Evolutionary conservation across 1,140 invertebrate genomes (phyloP), one percentile per base, ranked within the genome.

Genomic region (Belonocnema kinseyi): DNA sequence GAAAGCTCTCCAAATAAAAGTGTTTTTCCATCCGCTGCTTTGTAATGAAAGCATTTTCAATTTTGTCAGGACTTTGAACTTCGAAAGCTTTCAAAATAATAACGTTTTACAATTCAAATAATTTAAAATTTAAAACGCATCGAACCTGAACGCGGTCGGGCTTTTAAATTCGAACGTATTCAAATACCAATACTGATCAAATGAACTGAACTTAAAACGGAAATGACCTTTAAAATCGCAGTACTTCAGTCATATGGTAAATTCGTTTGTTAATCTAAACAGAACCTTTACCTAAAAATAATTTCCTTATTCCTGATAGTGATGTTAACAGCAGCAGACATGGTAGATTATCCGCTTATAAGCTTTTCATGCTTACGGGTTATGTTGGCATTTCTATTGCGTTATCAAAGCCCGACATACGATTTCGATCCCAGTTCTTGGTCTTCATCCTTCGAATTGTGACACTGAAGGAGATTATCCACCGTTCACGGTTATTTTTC

Each of bases 321-420:
- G 26, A 66, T 66, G 21, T 66, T 66, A 66, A 33, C 58, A 33
- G 26, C 21, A 40, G 58, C 58, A 66, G 21, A 66, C 58, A 66
- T 40, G 58, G 58, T 14, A 66, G 58, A 66, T 66, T 66, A 66
- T 66, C 58, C 58, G 58, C 58, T 66, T 66, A 66, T 66, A 66
- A 66, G 58, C 21, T 40, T 66, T 66, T 66, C 58, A 21, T 66
- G 58, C 58, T 66, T 66, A 26, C 58, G 16, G 58, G 58, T 66
- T 33, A 66, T 66, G 58, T 66, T 58, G 54, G 54, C 17, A 58
- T 58, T 58, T 61, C 16, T 66, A 66, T 66, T 66, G 33, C 58
- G 58, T 66, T 66, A 66, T 66, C 58, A 66, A 66, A 66, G 58
- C 40, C 58, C 58, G 26, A 66, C 58, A 66, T 66, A 66, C 58